Conservation (phyloP, 2,797 vertebrate genomes). For the Spizella passerina region DNA sequence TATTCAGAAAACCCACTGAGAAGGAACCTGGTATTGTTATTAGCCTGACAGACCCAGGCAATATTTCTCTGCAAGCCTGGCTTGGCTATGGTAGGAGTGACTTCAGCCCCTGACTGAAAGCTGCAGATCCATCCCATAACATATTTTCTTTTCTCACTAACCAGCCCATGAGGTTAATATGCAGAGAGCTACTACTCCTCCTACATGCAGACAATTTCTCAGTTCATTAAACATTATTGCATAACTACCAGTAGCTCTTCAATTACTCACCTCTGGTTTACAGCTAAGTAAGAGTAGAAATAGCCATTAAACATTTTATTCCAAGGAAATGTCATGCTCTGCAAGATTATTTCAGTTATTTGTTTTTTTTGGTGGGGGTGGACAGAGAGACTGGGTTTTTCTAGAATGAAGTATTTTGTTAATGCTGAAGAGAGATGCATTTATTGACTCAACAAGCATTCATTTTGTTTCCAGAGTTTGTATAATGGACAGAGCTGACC, state of each 20-base stretch:
- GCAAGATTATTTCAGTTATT: background rate
- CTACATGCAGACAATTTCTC: background rate
- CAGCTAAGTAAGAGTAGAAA: background rate
- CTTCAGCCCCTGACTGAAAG: background rate
- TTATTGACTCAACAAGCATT: background rate
- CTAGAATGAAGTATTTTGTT: background rate
- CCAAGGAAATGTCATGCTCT: background rate
- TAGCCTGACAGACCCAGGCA: background rate
- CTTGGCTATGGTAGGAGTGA: background rate
- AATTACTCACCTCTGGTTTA: background rate
- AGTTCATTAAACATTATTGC: constrained; percentile 22
- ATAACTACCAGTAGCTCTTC: background rate
- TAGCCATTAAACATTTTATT: background rate
- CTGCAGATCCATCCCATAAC: background rate
- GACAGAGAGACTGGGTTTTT: background rate
- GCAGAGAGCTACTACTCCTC: background rate
- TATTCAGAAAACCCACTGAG: background rate
- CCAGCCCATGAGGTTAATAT: background rate
- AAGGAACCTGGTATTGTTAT: background rate
- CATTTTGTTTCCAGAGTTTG: background rate
- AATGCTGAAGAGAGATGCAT: background rate
- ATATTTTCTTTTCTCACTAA: background rate
- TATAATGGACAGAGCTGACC: background rate
- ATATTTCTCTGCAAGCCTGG: background rate
- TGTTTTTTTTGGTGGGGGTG: background rate